Conservation (phyloP, 2,797 vertebrate species). For the Brotula barbata region DNA sequence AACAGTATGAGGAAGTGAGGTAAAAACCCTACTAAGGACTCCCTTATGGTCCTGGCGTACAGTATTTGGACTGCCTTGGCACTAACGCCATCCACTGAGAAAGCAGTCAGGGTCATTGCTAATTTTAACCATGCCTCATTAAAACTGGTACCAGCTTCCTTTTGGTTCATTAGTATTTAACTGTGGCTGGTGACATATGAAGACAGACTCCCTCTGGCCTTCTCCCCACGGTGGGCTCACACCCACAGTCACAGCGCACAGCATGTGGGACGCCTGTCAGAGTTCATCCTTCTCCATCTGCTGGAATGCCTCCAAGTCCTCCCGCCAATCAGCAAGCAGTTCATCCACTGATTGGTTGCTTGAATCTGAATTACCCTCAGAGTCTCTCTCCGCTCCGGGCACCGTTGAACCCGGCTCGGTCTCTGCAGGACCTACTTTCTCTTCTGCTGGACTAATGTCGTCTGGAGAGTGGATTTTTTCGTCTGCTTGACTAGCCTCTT, state of each 20-base stretch:
- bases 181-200: constrained; percentile 32
- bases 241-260: constrained; percentile 42
- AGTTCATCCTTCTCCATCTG: constrained; percentile 99
- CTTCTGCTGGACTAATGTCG: constrained; percentile 34
- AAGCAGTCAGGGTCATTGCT: constrained; percentile 12
- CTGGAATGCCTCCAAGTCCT: constrained; percentile 98
- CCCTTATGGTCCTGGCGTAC: constrained; percentile 46
- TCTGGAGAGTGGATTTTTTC: constrained; percentile 39
- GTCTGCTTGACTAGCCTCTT: constrained; percentile 40
- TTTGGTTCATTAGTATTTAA: constrained; percentile 23
- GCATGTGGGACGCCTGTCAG: constrained; percentile 77
- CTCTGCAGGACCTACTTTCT: constrained; percentile 26
- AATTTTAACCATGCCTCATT: constrained; percentile 10
- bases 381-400: constrained; percentile 53
- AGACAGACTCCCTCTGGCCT: constrained; percentile 17
- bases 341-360: constrained; percentile 86
- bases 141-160: constrained; percentile 23
- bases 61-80: constrained; percentile 49
- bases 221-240: constrained; percentile 23
- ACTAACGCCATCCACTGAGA: constrained; percentile 35
- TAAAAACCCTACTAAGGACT: constrained; percentile 49
- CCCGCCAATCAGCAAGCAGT: constrained; percentile 95
- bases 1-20: constrained; percentile 51
- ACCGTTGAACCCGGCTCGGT: constrained; percentile 10
- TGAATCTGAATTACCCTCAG: constrained; percentile 71